Conservation (phyloP, 2,113 vertebrate genomes). For the Atractosteus spatula region DNA sequence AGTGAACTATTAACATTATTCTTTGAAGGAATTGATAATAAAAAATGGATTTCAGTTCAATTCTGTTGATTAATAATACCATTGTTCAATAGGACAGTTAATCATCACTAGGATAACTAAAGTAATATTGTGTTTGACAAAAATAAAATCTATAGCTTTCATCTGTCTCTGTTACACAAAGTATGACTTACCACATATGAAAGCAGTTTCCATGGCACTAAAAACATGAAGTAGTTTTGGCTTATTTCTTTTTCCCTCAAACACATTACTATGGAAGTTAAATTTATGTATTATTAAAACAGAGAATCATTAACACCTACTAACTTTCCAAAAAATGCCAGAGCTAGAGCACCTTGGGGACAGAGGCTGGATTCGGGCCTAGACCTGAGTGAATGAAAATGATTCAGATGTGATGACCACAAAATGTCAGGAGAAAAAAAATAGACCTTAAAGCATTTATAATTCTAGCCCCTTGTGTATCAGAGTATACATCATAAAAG, state of each 20-base stretch:
- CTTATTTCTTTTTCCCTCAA: background rate
- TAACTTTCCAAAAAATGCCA: conserved; percentile 18
- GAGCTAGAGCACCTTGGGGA: conserved; percentile 15
- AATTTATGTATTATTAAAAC: conserved; percentile 28
- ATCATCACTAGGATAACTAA: too few species aligned
- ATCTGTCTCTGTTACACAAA: too few species aligned
- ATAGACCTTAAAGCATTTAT: conserved; percentile 26
- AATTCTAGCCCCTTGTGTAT: conserved; percentile 32
- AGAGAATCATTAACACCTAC: conserved; percentile 10
- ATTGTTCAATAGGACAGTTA: too few species aligned
- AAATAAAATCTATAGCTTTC: too few species aligned
- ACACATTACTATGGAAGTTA: conserved; percentile 4
- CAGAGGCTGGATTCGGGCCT: conserved; percentile 17
- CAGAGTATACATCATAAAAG: conserved; percentile 28
- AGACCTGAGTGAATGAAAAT: conserved; percentile 22
- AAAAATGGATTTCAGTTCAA: too few species aligned
- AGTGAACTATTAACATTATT: too few species aligned
- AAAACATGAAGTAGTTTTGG: background rate
- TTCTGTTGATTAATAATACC: too few species aligned
- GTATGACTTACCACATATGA: too few species aligned
- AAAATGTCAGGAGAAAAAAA: conserved; percentile 15
- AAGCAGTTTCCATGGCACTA: background rate
- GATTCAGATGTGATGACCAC: conserved; percentile 23
- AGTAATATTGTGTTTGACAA: too few species aligned
- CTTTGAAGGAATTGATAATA: too few species aligned